These are phyloP conservation scores for Bombylius major DNA, from an alignment of 2,888 invertebrate genomes.

Conservation along the genomic window DNA sequence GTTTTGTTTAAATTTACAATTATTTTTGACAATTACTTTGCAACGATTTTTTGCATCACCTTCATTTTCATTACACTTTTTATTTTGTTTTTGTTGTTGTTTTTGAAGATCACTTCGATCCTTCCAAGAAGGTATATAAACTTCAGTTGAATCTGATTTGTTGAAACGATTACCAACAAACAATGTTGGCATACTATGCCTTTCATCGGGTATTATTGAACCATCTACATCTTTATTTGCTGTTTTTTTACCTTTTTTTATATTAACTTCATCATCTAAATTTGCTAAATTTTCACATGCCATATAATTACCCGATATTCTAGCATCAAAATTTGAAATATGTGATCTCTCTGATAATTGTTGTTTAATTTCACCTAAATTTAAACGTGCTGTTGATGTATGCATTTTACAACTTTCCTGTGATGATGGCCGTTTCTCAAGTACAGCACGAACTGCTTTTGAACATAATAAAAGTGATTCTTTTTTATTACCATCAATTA, in stretches of 20 bases:
- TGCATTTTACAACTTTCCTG: constrained; percentile 33
- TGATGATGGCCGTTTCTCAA: constrained; percentile 25
- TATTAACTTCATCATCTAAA: constrained; percentile 47
- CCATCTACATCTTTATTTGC: neutral
- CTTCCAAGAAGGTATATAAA: constrained; percentile 42
- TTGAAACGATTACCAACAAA: constrained; percentile 48
- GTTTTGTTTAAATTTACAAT: no score
- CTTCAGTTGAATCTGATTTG: constrained; percentile 40
- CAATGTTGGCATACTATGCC: constrained; percentile 55
- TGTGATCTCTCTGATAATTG: constrained; percentile 51
- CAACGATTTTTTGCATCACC: constrained; percentile 10
- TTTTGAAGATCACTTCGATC: constrained; percentile 25
- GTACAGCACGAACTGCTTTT: constrained; percentile 25
- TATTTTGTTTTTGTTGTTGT: neutral
- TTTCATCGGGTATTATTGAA: constrained; percentile 28
- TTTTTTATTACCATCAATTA: constrained; percentile 17
- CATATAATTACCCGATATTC: constrained; percentile 42
- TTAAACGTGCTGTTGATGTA: constrained; percentile 39
- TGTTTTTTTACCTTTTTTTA: constrained; percentile 31
- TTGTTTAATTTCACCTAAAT: constrained; percentile 29
- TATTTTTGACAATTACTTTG: neutral
- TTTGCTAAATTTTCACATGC: constrained; percentile 57
- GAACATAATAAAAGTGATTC: constrained; percentile 34
- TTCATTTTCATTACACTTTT: neutral
- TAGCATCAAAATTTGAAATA: constrained; percentile 44